These are phyloP conservation scores for Blennius ocellaris DNA, from an alignment of 2,113 vertebrate genomes.

Conservation along the genomic window DNA sequence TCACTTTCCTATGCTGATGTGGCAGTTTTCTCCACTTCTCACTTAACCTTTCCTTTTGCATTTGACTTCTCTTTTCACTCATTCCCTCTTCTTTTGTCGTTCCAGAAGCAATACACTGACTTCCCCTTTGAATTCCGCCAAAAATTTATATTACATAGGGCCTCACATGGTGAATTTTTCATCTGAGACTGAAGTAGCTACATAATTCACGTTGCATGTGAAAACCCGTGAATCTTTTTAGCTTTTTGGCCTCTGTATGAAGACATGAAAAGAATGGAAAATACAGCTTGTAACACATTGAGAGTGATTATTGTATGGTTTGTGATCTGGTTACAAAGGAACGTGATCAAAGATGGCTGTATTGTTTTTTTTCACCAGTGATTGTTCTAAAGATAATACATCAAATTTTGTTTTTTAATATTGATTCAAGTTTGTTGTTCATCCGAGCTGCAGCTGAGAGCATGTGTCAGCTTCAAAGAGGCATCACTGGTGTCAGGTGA, in stretches of 20 bases:
- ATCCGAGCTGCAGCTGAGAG: too few relatives aligned
- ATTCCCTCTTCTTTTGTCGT: neutral
- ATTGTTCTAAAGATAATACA: too few relatives aligned
- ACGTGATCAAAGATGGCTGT: too few relatives aligned
- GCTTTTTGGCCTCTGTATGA: too few relatives aligned
- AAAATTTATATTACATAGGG: conserved; percentile 25
- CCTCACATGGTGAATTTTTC: conserved; percentile 14
- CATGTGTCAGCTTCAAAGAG: too few relatives aligned
- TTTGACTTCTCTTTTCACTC: neutral
- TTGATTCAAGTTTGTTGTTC: too few relatives aligned
- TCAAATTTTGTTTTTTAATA: too few relatives aligned
- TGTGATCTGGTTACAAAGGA: too few relatives aligned
- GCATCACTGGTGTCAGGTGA: too few relatives aligned
- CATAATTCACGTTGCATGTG: conserved; percentile 6
- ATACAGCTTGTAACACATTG: too few relatives aligned
- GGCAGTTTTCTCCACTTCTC: neutral
- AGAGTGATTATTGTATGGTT: too few relatives aligned
- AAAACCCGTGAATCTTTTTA: neutral
- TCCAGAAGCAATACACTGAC: neutral
- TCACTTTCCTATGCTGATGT: neutral
- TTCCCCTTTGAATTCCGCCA: neutral
- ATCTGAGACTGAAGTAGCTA: conserved; percentile 6
- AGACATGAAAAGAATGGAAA: neutral
- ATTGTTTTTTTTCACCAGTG: too few relatives aligned
- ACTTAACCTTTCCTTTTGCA: neutral